Percentiles rank a stretch among this genome's conserved stretches.
Evolutionary conservation across 2,888 invertebrate species (phyloP).

Genomic region (Agriopis leucophaearia): DNA sequence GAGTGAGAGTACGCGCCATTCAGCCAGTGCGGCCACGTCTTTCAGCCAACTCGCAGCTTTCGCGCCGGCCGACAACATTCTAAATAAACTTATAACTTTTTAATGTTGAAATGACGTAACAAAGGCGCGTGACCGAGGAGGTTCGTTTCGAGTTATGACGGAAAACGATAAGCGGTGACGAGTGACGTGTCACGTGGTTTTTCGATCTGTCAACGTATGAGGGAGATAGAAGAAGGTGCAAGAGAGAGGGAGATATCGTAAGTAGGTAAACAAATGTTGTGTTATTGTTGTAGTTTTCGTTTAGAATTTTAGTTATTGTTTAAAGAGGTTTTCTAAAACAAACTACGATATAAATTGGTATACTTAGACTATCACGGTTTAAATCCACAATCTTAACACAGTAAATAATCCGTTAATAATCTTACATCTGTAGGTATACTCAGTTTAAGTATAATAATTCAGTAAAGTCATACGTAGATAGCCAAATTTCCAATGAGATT

Average conservation of each 20-base stretch:
- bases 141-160: conserved; percentile 43
- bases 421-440: too few relatives aligned
- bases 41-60: conserved; percentile 82
- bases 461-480: too few relatives aligned
- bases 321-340: too few relatives aligned
- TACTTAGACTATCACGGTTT: too few relatives aligned
- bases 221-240: conserved; percentile 62
- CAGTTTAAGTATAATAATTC: too few relatives aligned
- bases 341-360: too few relatives aligned
- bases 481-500: too few relatives aligned
- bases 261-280: conserved; percentile 62
- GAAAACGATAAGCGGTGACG: conserved; percentile 50
- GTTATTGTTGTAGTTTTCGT: conserved; percentile 29
- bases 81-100: conserved; percentile 32
- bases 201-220: conserved; percentile 77
- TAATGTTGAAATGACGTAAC: conserved; percentile 35
- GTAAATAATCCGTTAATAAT: too few relatives aligned
- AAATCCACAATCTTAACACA: too few relatives aligned
- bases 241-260: conserved; percentile 62
- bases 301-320: not conserved
- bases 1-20: conserved; percentile 76
- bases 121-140: conserved; percentile 30
- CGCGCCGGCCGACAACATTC: conserved; percentile 55
- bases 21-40: conserved; percentile 83
- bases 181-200: conserved; percentile 66